Evolutionary conservation across 2,888 invertebrate species (phyloP).

Genomic region (Patella pellucida): DNA sequence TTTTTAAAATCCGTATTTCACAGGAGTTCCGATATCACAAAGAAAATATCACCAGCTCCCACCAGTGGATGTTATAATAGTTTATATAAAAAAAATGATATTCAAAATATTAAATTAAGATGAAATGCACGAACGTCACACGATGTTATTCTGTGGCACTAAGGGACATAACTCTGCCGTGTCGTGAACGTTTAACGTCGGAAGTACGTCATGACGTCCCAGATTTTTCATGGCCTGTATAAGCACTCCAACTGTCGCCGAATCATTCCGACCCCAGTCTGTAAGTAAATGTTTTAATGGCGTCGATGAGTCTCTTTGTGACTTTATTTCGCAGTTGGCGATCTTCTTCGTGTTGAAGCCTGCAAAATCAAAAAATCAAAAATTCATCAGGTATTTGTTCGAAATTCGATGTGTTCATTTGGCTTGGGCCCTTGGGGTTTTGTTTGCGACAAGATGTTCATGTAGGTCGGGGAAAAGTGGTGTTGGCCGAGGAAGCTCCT

Average conservation of each 20-base stretch:
- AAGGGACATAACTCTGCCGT: slow-evolving; percentile 27
- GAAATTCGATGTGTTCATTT: too few species aligned
- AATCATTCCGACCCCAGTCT: slow-evolving; percentile 51
- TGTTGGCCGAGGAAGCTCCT: too few species aligned
- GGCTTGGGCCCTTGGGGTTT: too few species aligned
- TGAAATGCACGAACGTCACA: slow-evolving; percentile 8
- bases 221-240: slow-evolving; percentile 51
- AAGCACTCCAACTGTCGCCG: slow-evolving; percentile 50
- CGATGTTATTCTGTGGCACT: slow-evolving; percentile 16
- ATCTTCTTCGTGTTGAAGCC: slow-evolving; percentile 52
- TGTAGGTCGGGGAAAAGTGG: too few species aligned
- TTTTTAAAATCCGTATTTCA: too few species aligned
- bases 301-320: slow-evolving; percentile 33
- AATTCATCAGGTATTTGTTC: too few species aligned
- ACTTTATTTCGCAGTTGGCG: slow-evolving; percentile 38
- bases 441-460: too few species aligned
- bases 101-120: too few species aligned
- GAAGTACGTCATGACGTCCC: slow-evolving; percentile 50
- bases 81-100: too few species aligned
- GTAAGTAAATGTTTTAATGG: slow-evolving; percentile 47
- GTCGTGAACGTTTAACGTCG: slow-evolving; percentile 41
- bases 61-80: too few species aligned
- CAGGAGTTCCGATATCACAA: too few species aligned
- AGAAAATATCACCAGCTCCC: too few species aligned
- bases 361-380: slow-evolving; percentile 33